Evolutionary conservation across 2,797 vertebrate species (phyloP).

Genomic region (Hyperoplus immaculatus): DNA sequence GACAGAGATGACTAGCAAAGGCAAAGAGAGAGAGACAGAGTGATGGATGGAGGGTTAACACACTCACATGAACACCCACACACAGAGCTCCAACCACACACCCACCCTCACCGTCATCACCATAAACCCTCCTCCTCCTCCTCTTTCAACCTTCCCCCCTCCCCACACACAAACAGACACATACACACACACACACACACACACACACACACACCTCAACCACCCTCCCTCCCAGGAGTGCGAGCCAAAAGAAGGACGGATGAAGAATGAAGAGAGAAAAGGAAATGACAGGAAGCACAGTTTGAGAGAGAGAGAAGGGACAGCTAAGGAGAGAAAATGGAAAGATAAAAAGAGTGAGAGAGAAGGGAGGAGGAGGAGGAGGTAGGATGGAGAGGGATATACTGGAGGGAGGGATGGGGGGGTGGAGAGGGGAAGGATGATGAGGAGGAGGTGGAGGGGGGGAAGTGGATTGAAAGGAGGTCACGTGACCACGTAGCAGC

Average conservation of each 20-base stretch:
- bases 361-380: constrained; percentile 43
- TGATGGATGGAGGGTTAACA: constrained; percentile 80
- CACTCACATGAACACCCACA: constrained; percentile 40
- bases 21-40: constrained; percentile 71
- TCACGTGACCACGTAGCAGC: constrained; percentile 83
- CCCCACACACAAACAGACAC: not conserved
- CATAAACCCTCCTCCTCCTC: constrained; percentile 50
- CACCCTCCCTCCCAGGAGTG: constrained; percentile 40
- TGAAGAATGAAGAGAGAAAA: constrained; percentile 60
- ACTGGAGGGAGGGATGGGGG: constrained; percentile 14
- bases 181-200: too few relatives aligned
- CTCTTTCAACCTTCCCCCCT: constrained; percentile 9
- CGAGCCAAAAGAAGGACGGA: constrained; percentile 57
- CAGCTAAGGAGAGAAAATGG: constrained; percentile 56
- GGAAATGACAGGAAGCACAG: constrained; percentile 52
- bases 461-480: constrained; percentile 72
- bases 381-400: not conserved
- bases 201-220: constrained; percentile 14
- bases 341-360: constrained; percentile 66
- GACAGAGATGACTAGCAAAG: constrained; percentile 64
- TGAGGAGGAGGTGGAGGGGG: constrained; percentile 40
- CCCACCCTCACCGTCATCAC: constrained; percentile 57
- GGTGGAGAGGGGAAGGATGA: constrained; percentile 48
- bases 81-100: constrained; percentile 45
- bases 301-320: constrained; percentile 25